Evolutionary conservation across 2,113 vertebrate species (phyloP), one percentile per base, ranked within the genome.

Genomic region (Anoura caudifer): DNA sequence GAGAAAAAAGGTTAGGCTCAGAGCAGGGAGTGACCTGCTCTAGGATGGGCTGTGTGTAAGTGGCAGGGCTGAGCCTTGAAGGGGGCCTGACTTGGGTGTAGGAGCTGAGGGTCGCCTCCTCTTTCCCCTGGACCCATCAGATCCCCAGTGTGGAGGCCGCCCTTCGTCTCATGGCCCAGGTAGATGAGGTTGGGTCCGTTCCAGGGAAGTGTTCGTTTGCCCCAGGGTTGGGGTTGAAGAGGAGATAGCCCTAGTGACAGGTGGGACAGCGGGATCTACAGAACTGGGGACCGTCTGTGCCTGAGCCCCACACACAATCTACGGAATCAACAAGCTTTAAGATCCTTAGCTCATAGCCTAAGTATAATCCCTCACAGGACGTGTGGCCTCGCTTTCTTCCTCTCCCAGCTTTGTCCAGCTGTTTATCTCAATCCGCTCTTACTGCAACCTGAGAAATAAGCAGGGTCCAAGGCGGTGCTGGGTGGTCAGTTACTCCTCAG

Each of bases 361-460:
- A 82, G 70, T 79, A 14, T 5, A 84, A 97, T 96, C 97, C 96
- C 90, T 87, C 47, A 2, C 2, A 0, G 90, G 81, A 76, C 47
- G 5, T 2, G 22, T 2, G n/a, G 94, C 72, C 15, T 4, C 45
- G 5, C 83, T 91, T 70, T 85, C 95, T 85, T 79, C 61, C 33
- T 38, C 7, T 28, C 20, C 0, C 20, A 0, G 67, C 52, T n/a
- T 33, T 72, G 85, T 90, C 70, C 72, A 14, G 95, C 16, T 56
- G n/a, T 31, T 84, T 43, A 43, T 93, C 77, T 28, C 19, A 2
- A 3, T 56, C 73, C 2, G 0, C 69, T 16, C 20, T 20, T 5
- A 15, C 2, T 0, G 14, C 0, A 13, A 56, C 45, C 38, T 2
- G 22, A 52, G 54, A 50, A 31, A n/a, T 0, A 0, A 20, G 31